phyloP scores from a whole-genome alignment of 2,113 vertebrate species.

The Pelobates fuscus region DNA sequence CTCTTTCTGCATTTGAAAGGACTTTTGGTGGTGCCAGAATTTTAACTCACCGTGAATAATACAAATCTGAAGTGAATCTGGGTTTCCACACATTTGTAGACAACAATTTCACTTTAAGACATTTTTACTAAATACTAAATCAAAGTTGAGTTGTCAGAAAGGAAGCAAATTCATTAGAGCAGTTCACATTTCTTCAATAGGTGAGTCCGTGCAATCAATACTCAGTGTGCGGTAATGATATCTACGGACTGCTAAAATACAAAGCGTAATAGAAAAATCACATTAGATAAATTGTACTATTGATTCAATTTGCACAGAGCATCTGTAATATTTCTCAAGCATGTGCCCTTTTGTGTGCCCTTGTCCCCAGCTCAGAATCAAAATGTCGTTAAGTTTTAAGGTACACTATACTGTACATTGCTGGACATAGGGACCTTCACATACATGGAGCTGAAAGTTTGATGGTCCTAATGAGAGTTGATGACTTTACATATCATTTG shows the following conservation, averaged over 20 bases:
- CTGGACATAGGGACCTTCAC: no score
- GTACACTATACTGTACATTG: no score
- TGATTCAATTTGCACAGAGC: not conserved
- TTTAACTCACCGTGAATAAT: no score
- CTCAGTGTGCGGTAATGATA: not conserved
- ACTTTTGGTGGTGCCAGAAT: no score
- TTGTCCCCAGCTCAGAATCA: not conserved
- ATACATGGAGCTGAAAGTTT: no score
- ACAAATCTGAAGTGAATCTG: no score
- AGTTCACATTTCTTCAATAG: slow-evolving; percentile 1
- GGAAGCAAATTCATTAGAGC: not conserved
- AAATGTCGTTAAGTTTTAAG: no score
- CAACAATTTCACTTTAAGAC: no score
- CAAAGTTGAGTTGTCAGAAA: not conserved
- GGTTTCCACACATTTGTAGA: no score
- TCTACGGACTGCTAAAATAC: not conserved
- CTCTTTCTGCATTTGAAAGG: no score
- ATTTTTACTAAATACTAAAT: not conserved
- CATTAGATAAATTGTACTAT: not conserved
- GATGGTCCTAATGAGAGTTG: no score
- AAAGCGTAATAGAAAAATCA: not conserved
- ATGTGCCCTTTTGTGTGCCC: not conserved
- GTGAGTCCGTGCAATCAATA: not conserved
- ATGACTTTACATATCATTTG: no score
- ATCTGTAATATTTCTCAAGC: not conserved